Evolutionary conservation across 2,797 vertebrate genomes (phyloP), one percentile per base, ranked within the genome.

Genomic region (Telmatherina bonti): DNA sequence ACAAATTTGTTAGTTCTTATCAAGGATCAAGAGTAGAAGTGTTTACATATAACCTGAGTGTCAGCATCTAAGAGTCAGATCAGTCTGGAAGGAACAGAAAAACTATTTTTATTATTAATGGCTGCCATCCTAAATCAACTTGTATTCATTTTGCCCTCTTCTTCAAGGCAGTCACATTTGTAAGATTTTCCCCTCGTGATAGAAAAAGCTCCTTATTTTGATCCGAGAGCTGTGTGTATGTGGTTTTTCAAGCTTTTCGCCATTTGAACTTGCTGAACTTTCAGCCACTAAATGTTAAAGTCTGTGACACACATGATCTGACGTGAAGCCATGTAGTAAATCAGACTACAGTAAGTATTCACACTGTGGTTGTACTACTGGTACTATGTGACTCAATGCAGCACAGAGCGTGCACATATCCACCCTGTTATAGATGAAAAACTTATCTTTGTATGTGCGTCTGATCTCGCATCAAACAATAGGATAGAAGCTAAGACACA

Each of bases 141-240:
- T 47, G 35, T 11, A 58, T 51, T 43, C 22, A 6, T 43, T 81
- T 61, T 66, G 57, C 52, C 47, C 41, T 78, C 35, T 56, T 76
- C 73, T 74, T 43, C 27, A 33, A 22, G 36, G 66, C 56, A 73
- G 77, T 76, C 73, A 61, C 83, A 67, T 85, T 66, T 78, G 52
- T 30, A 79, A 70, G 80, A 83, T 86, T 90, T 81, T 61, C 45
- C 20, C 60, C 64, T 65, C 8, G 33, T 82, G 67, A 60, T 77
- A 22, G 26, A 86, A 67, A 92, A 93, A 91, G 82, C 88, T 78
- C 64, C 87, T 90, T 88, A 90, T 77, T 85, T 78, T 91, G 88
- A 93, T 83, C 88, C 79, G n/a, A n/a, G 79, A 86, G 68, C 60
- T 79, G 83, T 86, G 81, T 92, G 84, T 90, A 85, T 85, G 43